Evolutionary conservation across 2,888 invertebrate species (phyloP), one percentile per base, ranked within the genome.

Genomic region (Azorinus chamasolen): DNA sequence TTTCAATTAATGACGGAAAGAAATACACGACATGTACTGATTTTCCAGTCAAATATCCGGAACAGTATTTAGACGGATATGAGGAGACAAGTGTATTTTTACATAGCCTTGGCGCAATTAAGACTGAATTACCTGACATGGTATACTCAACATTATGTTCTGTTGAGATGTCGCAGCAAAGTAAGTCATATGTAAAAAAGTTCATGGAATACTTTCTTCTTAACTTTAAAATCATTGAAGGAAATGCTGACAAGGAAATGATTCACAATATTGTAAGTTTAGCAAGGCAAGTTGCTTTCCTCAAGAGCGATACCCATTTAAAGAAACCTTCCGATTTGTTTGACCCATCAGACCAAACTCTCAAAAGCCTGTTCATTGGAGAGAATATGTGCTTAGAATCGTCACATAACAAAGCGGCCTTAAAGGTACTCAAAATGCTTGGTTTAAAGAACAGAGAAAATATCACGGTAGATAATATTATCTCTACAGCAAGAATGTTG

Each of bases 261-360:
- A 6, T 32, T 10, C 39, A 41, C 16, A 18, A 20, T 46, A 22
- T 39, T 50, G 14, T 41, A 27, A 16, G 61, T 61, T 57, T 69
- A 58, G 48, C 58, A 43, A 14, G 43, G 18, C 18, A 62, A 32
- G 54, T 64, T 18, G 45, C 45, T 16, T 64, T 64, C n/a, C 22
- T 64, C 20, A 27, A 27, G 16, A 32, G 45, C 4, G 45, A 37
- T 16, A 12, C 43, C 10, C 37, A 46, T 12, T 27, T 16, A 1
- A 20, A 14, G 18, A 75, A 43, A 65, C 65, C 78, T 12, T 43
- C 43, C 12, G 79, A 82, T 20, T 39, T 82, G 32, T 82, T 61
- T 54, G 57, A 75, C 45, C 69, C 75, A 14, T 14, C 43, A 14
- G 66, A 79, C 41, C 27, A 53, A 1, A 18, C 41, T 18, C 37